Evolutionary conservation across 2,888 invertebrate species (phyloP).

Genomic region (Leptinotarsa haldemani): DNA sequence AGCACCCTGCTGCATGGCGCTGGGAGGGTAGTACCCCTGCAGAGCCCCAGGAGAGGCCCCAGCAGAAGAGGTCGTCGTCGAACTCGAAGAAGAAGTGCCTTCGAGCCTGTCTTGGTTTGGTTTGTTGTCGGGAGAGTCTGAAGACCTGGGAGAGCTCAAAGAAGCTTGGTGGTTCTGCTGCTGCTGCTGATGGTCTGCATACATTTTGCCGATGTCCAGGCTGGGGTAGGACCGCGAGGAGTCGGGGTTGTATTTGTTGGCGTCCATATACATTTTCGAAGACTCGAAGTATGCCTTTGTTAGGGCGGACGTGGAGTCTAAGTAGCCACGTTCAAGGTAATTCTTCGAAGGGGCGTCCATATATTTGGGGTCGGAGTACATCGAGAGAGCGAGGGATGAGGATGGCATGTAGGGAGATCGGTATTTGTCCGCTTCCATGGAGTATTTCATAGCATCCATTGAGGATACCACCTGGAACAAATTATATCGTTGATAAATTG

Average conservation of each 20-base stretch:
- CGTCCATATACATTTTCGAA: conserved; percentile 80
- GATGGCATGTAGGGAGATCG: conserved; percentile 77
- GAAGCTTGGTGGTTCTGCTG: conserved; percentile 42
- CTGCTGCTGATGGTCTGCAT: conserved; percentile 61
- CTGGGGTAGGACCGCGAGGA: conserved; percentile 66
- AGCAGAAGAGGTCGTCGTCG: conserved; percentile 72
- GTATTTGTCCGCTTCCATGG: conserved; percentile 82
- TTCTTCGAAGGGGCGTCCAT: conserved; percentile 70
- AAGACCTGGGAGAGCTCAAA: conserved; percentile 63
- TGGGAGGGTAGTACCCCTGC: conserved; percentile 71
- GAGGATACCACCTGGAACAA: conserved; percentile 76
- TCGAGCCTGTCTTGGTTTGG: conserved; percentile 63
- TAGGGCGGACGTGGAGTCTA: conserved; percentile 74
- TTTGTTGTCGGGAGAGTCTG: conserved; percentile 68
- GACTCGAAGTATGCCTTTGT: conserved; percentile 79
- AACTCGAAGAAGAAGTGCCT: conserved; percentile 70
- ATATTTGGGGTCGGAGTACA: conserved; percentile 80
- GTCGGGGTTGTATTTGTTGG: conserved; percentile 63
- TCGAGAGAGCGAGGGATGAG: conserved; percentile 73
- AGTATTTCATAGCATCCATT: conserved; percentile 84
- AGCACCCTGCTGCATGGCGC: conserved; percentile 65
- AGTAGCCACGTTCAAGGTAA: conserved; percentile 74
- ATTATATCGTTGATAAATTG: background rate
- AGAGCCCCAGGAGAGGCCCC: conserved; percentile 72
- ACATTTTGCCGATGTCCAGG: conserved; percentile 77